Percentiles rank a stretch among this genome's conserved stretches.
Conservation (phyloP, 1,140 invertebrate species). For the Drosophila sulfurigaster region DNA sequence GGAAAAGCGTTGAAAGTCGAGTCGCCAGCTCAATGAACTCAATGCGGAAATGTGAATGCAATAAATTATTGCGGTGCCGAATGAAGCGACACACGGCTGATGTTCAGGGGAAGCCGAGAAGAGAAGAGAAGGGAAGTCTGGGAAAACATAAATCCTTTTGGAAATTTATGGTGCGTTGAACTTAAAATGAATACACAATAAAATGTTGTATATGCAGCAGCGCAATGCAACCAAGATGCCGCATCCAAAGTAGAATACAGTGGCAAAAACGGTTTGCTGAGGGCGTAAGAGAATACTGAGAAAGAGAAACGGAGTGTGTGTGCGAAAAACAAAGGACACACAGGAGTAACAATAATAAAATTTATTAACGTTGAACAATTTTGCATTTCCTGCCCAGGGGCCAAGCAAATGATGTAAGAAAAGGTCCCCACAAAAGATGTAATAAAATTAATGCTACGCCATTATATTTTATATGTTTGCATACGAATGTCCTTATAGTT, state of each 20-base stretch:
- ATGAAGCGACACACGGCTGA: slow-evolving; percentile 48
- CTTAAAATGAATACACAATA: slow-evolving; percentile 79
- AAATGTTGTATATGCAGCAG: slow-evolving; percentile 58
- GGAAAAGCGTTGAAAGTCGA: slow-evolving; percentile 42
- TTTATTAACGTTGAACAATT: slow-evolving; percentile 70
- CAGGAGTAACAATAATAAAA: slow-evolving; percentile 66
- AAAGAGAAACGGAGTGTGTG: not conserved
- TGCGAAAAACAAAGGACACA: slow-evolving; percentile 45
- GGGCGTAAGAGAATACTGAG: not conserved
- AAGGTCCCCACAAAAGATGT: slow-evolving; percentile 53
- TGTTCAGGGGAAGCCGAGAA: not conserved
- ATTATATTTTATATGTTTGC: slow-evolving; percentile 45
- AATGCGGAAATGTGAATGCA: slow-evolving; percentile 69
- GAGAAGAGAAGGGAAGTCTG: slow-evolving; percentile 15
- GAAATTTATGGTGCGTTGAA: slow-evolving; percentile 80
- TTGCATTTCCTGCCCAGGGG: slow-evolving; percentile 56
- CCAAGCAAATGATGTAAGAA: slow-evolving; percentile 48
- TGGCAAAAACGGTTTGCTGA: not conserved
- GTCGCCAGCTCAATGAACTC: slow-evolving; percentile 69
- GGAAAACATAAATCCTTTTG: slow-evolving; percentile 74
- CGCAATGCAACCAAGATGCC: slow-evolving; percentile 46
- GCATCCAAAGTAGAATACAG: slow-evolving; percentile 6
- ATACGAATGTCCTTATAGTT: slow-evolving; percentile 22
- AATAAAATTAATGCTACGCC: slow-evolving; percentile 71
- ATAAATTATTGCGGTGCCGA: slow-evolving; percentile 70